Evolutionary conservation across 1,140 invertebrate genomes (phyloP), one percentile per base, ranked within the genome.

Genomic region (Psix sp.): DNA sequence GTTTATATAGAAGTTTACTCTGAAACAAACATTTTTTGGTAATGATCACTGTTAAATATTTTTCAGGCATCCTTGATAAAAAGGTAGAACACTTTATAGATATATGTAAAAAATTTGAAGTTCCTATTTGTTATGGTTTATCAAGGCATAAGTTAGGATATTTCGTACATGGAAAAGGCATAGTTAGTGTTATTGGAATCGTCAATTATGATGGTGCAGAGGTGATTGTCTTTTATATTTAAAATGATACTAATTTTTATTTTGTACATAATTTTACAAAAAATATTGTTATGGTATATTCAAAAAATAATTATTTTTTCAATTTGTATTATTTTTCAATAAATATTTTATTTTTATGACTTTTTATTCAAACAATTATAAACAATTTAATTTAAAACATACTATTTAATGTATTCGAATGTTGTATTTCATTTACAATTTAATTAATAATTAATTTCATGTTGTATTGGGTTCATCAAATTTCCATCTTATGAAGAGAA

Each of bases 151-250:
- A 87, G 9, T 80, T 91, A n/a, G 90, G 89, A 5, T 82, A 87
- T 43, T 83, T 88, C 15, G 88, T 88, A 56, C 85, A 87, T 29
- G 90, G 90, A 73, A 84, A 87, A 35, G 88, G 89, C 14, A 84
- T 87, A 10, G 87, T 90, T 33, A 90, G 88, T 76, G 89, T 88
- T 6, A 83, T 90, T 15, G 90, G 90, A 13, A 84, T 91, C 10
- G 86, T 89, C 45, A 90, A 89, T 82, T 91, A 90, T 76, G 82
- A 87, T 49, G 89, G 89, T 6, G 83, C 84, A n/a, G 89, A 91
- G 78, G 89, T 90, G 76, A 24, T 24, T 5, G 9, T 5, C 21
- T 4, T 9, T 5, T 5, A 24, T 5, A 24, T 24, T 10, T 10
- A 29, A 29, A 29, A 29, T 29, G 1, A 29, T 10, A 7, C 9